Base-by-base conservation (phyloP, 1,140 invertebrate species). In the Anastrepha ludens region DNA sequence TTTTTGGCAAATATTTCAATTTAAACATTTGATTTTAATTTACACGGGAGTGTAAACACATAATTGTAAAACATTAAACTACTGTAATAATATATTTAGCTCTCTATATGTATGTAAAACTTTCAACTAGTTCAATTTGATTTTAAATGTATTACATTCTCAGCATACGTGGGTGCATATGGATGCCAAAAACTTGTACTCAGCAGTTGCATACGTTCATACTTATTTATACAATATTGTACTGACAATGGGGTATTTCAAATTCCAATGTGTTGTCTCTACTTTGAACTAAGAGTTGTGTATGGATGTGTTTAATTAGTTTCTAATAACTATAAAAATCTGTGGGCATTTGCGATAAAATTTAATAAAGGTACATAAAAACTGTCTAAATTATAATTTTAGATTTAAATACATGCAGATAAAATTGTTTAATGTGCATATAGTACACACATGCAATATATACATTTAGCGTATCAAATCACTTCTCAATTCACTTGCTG, bases 281-380 rank as follows among this genome's bases (percentile, higher is more conserved):
- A 81, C 7, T 81, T 81, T 81, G 44, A 81, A 81, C 74, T 81
- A 81, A 81, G 44, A 47, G n/a, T 58, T 55, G 13, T 55, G 47
- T 78, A 7, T 8, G 70, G 47, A 50, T 47, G 2, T 78, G 9
- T 81, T 74, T 74, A 17, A 81, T 50, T 81, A 81, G 39, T 5
- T 74, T 50, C n/a, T 81, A 81, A 55, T n/a, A 50, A 81, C 20
- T 55, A 55, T 20, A 81, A 81, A 81, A 78, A n/a, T 78, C 44
- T 81, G 74, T 81, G 50, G 20, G 29, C n/a, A 81, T 17, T 81
- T 81, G n/a, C 44, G n/a, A 47, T 81, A 81, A 55, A 81, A 81
- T 81, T 81, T 17, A 81, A 81, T 81, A 81, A 55, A 58, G 47
- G 47, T 81, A 81, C 47, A 81, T 81, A 20, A 81, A 81, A 81